phyloP scores from a whole-genome alignment of 2,797 vertebrate species.

The Chloroceryle amazona region DNA sequence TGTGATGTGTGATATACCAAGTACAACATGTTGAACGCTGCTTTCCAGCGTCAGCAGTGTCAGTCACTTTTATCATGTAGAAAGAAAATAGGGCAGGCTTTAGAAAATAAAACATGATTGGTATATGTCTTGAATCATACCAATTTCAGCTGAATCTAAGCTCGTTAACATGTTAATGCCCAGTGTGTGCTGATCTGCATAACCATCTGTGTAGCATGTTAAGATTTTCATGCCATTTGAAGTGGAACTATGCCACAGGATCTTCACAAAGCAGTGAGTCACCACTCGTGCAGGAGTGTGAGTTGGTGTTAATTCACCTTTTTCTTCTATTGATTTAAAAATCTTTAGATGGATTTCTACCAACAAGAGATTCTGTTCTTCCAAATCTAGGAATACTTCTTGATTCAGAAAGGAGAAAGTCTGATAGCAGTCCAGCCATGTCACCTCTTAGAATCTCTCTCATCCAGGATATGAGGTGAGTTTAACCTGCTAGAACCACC shows the following conservation, averaged over 20 bases:
- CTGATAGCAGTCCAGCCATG: conserved; percentile 91
- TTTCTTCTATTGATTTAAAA: not conserved
- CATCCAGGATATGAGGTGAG: conserved; percentile 97
- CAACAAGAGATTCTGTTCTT: not conserved
- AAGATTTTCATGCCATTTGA: not conserved
- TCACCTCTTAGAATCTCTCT: conserved; percentile 94
- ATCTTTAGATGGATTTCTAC: not conserved
- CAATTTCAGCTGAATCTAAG: not conserved
- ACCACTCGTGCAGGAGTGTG: not conserved
- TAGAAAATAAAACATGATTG: not conserved
- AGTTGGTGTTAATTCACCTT: not conserved
- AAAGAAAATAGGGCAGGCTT: not conserved
- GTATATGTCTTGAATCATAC: not conserved
- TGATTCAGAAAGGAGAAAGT: conserved; percentile 94
- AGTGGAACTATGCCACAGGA: not conserved
- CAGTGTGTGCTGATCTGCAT: not conserved
- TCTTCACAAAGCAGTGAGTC: not conserved
- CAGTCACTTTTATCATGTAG: not conserved
- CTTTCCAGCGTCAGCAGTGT: not conserved
- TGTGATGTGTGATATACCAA: not conserved
- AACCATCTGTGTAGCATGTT: not conserved
- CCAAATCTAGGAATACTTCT: conserved; percentile 89
- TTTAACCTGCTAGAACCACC: conserved; percentile 5
- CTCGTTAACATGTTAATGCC: not conserved
- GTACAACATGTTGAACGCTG: not conserved